A percentile compares a stretch with the other conserved stretches of the same genome.
These are phyloP conservation scores for Molothrus aeneus DNA, from an alignment of 2,797 vertebrate genomes.

Conservation along the genomic window DNA sequence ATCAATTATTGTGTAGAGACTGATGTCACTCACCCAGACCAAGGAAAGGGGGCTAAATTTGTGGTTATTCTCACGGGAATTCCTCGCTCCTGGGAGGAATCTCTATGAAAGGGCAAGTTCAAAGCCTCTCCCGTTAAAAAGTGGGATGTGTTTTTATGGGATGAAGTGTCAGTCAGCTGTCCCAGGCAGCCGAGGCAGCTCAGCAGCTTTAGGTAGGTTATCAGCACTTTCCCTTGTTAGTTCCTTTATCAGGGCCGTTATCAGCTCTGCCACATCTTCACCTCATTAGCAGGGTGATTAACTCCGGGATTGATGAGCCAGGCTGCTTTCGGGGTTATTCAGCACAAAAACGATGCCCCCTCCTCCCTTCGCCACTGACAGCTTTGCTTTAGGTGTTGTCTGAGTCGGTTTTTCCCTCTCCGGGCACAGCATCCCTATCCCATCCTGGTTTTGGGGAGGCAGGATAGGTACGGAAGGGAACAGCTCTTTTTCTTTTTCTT, in stretches of 20 bases:
- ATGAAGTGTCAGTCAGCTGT: rapidly evolving
- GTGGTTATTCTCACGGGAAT: neutral
- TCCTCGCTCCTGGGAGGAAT: neutral
- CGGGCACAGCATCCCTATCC: neutral
- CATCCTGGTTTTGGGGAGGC: neutral
- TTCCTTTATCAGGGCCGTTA: neutral
- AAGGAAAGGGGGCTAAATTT: neutral
- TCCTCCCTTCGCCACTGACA: neutral
- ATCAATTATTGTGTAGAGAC: neutral
- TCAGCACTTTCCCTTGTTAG: neutral
- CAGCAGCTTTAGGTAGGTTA: neutral
- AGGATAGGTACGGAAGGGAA: neutral
- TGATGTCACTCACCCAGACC: neutral
- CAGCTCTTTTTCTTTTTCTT: slow-evolving; percentile 9
- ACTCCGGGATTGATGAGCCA: neutral
- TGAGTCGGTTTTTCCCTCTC: neutral
- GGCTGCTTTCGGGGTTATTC: neutral
- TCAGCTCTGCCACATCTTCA: neutral
- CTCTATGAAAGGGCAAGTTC: rapidly evolving
- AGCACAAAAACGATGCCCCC: rapidly evolving
- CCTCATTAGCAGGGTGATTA: neutral
- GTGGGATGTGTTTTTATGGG: neutral
- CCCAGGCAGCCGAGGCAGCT: neutral
- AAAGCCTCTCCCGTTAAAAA: neutral
- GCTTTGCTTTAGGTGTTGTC: neutral